phyloP scores from a whole-genome alignment of 2,888 invertebrate genomes.

The Morpho deidamia region DNA sequence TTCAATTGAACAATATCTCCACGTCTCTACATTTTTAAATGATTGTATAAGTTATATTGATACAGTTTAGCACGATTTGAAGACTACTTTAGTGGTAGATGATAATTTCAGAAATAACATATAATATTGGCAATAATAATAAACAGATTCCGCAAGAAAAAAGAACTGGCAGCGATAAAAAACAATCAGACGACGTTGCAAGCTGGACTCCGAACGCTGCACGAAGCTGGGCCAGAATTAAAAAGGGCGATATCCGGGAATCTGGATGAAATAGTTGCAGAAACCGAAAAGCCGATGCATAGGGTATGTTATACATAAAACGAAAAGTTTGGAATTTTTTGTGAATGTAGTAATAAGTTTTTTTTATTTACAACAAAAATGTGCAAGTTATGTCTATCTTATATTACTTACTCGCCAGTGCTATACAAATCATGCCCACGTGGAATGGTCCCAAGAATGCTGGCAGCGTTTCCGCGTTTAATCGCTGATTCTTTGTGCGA shows the following conservation, averaged over 20 bases:
- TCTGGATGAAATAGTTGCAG: slow-evolving; percentile 93
- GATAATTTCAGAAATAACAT: neutral
- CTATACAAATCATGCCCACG: too few relatives aligned
- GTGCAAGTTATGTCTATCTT: too few relatives aligned
- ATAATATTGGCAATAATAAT: neutral
- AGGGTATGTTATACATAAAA: slow-evolving; percentile 81
- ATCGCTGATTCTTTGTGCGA: too few relatives aligned
- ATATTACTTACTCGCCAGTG: too few relatives aligned
- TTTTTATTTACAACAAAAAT: too few relatives aligned
- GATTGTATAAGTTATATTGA: too few relatives aligned
- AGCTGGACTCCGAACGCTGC: slow-evolving; percentile 96
- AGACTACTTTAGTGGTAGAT: neutral
- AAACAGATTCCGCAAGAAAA: slow-evolving; percentile 93
- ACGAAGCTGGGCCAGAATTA: slow-evolving; percentile 98
- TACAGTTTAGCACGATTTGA: neutral
- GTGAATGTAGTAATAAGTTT: too few relatives aligned
- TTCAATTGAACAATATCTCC: neutral
- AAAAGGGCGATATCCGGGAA: slow-evolving; percentile 99
- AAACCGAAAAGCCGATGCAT: slow-evolving; percentile 98
- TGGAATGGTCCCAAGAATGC: too few relatives aligned
- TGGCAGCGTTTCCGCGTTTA: too few relatives aligned
- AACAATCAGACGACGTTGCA: slow-evolving; percentile 91
- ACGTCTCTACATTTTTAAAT: too few relatives aligned
- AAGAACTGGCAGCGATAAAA: slow-evolving; percentile 83
- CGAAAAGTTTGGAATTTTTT: too few relatives aligned